These are phyloP conservation scores for Noctilio leporinus DNA, from an alignment of 2,113 vertebrate genomes.

Conservation along the genomic window DNA sequence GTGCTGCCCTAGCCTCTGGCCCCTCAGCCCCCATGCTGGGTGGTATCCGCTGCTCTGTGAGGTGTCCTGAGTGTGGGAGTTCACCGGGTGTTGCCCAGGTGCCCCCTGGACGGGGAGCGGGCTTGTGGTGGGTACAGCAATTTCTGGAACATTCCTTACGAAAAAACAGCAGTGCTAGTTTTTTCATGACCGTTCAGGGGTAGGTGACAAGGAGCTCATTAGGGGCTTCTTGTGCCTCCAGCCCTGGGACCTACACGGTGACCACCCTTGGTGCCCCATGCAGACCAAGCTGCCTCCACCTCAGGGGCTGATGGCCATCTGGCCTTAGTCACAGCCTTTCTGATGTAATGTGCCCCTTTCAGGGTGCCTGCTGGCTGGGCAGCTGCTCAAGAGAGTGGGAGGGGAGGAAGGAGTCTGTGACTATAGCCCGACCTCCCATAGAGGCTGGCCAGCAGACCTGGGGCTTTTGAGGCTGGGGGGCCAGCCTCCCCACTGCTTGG, in stretches of 20 bases:
- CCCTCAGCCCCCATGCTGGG: not conserved
- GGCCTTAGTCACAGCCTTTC: slow-evolving; percentile 89
- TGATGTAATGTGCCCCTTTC: slow-evolving; percentile 92
- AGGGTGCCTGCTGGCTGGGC: slow-evolving; percentile 79
- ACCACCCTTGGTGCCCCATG: slow-evolving; percentile 34
- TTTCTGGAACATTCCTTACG: not conserved
- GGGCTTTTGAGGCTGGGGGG: slow-evolving; percentile 52
- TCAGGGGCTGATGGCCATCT: slow-evolving; percentile 82
- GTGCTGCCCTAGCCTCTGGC: not conserved
- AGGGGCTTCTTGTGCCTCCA: no score
- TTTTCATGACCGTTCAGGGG: accelerated
- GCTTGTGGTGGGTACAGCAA: not conserved
- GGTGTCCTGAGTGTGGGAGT: accelerated
- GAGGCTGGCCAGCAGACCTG: not conserved
- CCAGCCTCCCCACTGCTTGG: slow-evolving; percentile 45
- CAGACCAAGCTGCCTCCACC: slow-evolving; percentile 63
- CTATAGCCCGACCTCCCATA: not conserved
- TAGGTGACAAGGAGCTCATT: not conserved
- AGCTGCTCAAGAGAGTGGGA: slow-evolving; percentile 81
- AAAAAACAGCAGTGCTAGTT: not conserved
- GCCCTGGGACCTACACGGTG: not conserved
- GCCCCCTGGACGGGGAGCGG: accelerated
- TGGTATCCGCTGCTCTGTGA: accelerated
- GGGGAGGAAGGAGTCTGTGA: slow-evolving; percentile 76
- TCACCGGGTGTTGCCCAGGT: not conserved